Percentiles rank a stretch among this genome's conserved stretches.
Evolutionary conservation across 2,888 invertebrate genomes (phyloP).

Genomic region (Adineta ricciae): DNA sequence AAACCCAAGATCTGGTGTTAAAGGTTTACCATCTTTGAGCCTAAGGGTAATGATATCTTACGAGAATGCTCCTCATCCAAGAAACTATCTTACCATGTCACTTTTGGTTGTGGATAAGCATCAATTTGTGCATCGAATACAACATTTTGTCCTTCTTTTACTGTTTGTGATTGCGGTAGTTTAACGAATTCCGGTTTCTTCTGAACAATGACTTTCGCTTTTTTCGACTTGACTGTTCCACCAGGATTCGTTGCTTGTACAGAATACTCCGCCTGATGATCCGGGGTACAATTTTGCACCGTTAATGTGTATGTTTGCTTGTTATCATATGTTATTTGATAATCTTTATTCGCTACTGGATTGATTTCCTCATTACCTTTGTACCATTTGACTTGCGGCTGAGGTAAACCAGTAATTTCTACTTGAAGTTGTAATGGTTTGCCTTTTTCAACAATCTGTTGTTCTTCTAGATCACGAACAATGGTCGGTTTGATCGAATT

Average conservation of each 20-base stretch:
- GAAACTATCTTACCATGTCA: background rate
- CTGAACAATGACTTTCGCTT: slow-evolving; percentile 1
- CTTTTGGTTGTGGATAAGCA: slow-evolving; percentile 19
- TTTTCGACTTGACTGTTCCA: slow-evolving; percentile 23
- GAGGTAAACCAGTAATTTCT: slow-evolving; percentile 30
- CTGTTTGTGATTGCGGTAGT: background rate
- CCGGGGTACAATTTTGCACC: slow-evolving; percentile 21
- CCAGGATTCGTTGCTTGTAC: slow-evolving; percentile 24
- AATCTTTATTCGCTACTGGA: slow-evolving; percentile 34
- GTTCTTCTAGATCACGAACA: slow-evolving; percentile 9
- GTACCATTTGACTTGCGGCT: slow-evolving; percentile 27
- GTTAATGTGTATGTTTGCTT: slow-evolving; percentile 25
- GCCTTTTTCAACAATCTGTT: slow-evolving; percentile 24
- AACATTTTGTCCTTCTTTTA: slow-evolving; percentile 25
- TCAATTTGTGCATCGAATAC: slow-evolving; percentile 25
- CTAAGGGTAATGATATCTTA: background rate
- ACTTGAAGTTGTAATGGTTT: slow-evolving; percentile 31
- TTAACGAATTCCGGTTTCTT: background rate
- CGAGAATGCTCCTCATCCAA: background rate
- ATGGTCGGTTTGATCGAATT: background rate
- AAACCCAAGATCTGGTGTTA: background rate
- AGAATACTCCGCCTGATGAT: slow-evolving; percentile 22
- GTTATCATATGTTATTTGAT: slow-evolving; percentile 26
- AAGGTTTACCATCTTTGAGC: background rate
- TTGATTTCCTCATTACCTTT: slow-evolving; percentile 44